These are phyloP conservation scores for Pangasius mekongensis DNA, from an alignment of 2,797 vertebrate species.

Conservation along the genomic window DNA sequence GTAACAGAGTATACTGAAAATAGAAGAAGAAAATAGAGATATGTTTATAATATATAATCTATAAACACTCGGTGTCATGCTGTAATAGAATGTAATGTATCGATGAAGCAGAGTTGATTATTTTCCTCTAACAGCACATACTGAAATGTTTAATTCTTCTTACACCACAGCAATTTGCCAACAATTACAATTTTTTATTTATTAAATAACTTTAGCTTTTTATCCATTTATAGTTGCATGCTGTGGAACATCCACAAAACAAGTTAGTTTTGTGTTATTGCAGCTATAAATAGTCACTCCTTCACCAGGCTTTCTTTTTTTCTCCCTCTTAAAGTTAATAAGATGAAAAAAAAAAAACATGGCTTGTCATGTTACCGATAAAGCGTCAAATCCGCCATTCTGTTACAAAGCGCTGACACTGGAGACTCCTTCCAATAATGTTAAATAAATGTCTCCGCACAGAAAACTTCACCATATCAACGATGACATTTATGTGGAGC, in stretches of 20 bases:
- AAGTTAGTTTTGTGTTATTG: background rate
- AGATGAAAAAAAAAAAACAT: background rate
- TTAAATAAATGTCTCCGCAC: background rate
- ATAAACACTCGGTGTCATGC: background rate
- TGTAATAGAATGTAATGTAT: too few relatives aligned
- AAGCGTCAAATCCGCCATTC: too few relatives aligned
- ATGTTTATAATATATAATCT: background rate
- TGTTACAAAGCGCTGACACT: background rate
- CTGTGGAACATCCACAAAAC: background rate
- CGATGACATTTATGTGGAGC: too few relatives aligned
- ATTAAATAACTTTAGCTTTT: background rate
- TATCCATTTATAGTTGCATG: background rate
- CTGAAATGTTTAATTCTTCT: background rate
- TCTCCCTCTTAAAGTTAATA: background rate
- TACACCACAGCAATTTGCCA: background rate
- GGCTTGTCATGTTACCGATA: background rate
- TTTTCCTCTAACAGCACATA: background rate
- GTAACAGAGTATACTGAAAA: background rate
- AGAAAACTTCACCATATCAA: background rate
- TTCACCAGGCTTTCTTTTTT: background rate
- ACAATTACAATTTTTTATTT: background rate
- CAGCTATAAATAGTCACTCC: background rate
- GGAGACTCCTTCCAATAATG: background rate
- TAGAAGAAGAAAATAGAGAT: background rate
- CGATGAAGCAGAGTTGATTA: background rate